Conservation (phyloP, 2,888 invertebrate genomes). For the Panorpa germanica region DNA sequence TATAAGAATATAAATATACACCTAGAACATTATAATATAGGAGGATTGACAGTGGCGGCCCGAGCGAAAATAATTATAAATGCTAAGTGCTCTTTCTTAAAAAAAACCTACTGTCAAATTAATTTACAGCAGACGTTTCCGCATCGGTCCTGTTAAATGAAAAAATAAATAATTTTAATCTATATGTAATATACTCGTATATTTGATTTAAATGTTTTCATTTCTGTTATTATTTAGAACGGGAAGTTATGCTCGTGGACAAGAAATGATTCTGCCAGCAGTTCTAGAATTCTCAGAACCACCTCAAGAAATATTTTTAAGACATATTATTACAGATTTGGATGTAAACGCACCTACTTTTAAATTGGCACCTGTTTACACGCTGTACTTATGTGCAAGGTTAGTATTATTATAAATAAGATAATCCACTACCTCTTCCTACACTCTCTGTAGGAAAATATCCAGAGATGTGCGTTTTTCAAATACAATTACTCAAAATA, state of each 20-base stretch:
- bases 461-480: no score
- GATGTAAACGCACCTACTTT: constrained; percentile 82
- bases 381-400: constrained; percentile 85
- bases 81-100: no score
- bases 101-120: no score
- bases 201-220: constrained; percentile 8
- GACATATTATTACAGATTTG: constrained; percentile 70
- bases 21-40: no score
- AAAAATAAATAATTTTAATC: no score
- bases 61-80: no score
- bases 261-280: constrained; percentile 83
- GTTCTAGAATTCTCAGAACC: constrained; percentile 90
- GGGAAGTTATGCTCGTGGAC: constrained; percentile 47
- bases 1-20: no score
- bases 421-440: background rate
- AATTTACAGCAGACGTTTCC: no score
- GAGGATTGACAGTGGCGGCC: no score
- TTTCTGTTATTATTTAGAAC: constrained; percentile 6
- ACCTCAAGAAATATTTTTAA: constrained; percentile 81
- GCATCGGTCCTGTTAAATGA: no score
- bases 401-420: no score
- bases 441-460: background rate
- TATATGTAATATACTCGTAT: background rate
- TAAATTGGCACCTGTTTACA: constrained; percentile 92
- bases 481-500: no score